phyloP scores from a whole-genome alignment of 2,113 vertebrate genomes.

The Lophius piscatorius region DNA sequence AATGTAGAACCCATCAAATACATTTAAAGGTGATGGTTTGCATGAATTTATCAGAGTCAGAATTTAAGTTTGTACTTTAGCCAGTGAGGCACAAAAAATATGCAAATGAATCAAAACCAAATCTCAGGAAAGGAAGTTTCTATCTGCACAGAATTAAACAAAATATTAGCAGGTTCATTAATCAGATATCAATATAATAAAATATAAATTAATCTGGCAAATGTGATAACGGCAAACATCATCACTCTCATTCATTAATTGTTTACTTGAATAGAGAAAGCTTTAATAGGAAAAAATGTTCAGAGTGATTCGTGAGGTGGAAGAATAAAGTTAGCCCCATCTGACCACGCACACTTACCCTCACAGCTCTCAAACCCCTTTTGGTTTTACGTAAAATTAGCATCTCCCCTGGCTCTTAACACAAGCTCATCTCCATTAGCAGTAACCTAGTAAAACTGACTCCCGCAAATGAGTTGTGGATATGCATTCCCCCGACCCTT shows the following conservation, averaged over 20 bases:
- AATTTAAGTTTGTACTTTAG: conserved; percentile 14
- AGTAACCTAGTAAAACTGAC: conserved; percentile 75
- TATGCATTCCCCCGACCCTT: conserved; percentile 54
- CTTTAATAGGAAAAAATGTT: conserved; percentile 18
- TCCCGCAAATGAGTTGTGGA: conserved; percentile 78
- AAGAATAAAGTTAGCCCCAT: conserved; percentile 22
- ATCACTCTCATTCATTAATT: conserved; percentile 10
- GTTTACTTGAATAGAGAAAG: conserved; percentile 12
- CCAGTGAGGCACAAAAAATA: conserved; percentile 12
- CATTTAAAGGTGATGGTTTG: conserved; percentile 15
- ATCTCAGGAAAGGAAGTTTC: conserved; percentile 21
- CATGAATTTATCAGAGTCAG: conserved; percentile 1
- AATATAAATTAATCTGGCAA: conserved; percentile 55
- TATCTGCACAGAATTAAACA: conserved; percentile 35
- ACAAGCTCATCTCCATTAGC: conserved; percentile 77
- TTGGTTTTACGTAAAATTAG: conserved; percentile 73
- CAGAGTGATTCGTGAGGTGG: conserved; percentile 1
- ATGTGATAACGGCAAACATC: conserved; percentile 28
- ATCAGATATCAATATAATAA: conserved; percentile 51
- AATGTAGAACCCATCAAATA: conserved; percentile 4
- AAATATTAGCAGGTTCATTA: no score
- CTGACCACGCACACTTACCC: conserved; percentile 19
- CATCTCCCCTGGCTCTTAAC: conserved; percentile 74
- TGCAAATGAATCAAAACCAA: conserved; percentile 32
- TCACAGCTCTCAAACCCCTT: conserved; percentile 47